Conservation (phyloP, 2,797 vertebrate genomes). For the Lacerta viridis region DNA sequence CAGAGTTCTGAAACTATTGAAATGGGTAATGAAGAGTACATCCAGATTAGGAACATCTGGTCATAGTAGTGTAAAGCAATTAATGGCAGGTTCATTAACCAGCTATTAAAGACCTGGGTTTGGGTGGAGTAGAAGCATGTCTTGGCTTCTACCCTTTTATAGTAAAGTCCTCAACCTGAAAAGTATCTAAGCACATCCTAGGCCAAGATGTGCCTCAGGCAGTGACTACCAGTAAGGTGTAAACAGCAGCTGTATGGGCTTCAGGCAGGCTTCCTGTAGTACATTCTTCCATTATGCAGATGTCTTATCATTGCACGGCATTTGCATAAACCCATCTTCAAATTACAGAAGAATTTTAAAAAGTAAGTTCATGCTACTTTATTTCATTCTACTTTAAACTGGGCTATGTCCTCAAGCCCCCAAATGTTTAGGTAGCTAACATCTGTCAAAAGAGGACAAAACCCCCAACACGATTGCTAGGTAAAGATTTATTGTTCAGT, state of each 20-base stretch:
- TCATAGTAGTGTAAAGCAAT: background rate
- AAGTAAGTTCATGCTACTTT: background rate
- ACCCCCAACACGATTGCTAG: background rate
- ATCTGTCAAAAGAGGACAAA: background rate
- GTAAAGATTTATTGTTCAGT: background rate
- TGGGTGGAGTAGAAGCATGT: conserved; percentile 8
- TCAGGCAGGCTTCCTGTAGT: background rate
- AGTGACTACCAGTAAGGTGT: background rate
- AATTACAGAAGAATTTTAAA: background rate
- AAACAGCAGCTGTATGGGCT: background rate
- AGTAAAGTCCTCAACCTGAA: conserved; percentile 1
- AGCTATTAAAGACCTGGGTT: background rate
- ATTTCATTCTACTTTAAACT: background rate
- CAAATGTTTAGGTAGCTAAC: background rate
- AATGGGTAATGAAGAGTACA: background rate
- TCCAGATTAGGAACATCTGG: background rate
- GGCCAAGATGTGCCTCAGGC: background rate
- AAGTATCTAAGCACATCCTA: background rate
- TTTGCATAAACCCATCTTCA: background rate
- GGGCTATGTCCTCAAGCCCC: background rate
- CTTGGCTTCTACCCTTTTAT: background rate
- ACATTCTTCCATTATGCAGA: background rate
- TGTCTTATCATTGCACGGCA: background rate
- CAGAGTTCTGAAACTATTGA: conserved; percentile 19
- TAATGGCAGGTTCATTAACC: background rate